Percentiles rank a stretch among this genome's conserved stretches.
Evolutionary conservation across 2,888 invertebrate genomes (phyloP).

Genomic region (Cephus nigrinus): DNA sequence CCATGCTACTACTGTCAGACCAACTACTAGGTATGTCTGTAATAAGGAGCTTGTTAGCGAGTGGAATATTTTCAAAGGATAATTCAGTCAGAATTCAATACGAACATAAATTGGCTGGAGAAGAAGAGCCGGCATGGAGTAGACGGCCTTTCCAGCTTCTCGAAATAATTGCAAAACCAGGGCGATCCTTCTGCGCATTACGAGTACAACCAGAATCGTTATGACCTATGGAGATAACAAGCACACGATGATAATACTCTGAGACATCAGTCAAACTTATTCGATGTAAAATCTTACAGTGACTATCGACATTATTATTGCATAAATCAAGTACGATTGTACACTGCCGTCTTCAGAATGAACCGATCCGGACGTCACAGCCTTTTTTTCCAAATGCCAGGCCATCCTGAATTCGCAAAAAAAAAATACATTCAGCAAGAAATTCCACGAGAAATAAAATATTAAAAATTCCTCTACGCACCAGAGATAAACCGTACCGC

Average conservation of each 20-base stretch:
- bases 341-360: constrained; percentile 53
- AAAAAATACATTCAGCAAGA: constrained; percentile 1
- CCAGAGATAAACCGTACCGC: constrained; percentile 73
- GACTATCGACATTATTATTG: constrained; percentile 72
- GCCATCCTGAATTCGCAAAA: constrained; percentile 56
- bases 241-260: not conserved
- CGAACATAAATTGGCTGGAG: constrained; percentile 73
- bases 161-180: constrained; percentile 74
- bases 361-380: constrained; percentile 37
- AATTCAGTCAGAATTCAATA: constrained; percentile 7
- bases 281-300: constrained; percentile 64
- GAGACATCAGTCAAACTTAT: not conserved
- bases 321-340: constrained; percentile 68
- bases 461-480: constrained; percentile 48
- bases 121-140: constrained; percentile 72
- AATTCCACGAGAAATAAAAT: not conserved
- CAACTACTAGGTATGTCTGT: constrained; percentile 71
- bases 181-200: constrained; percentile 73
- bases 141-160: constrained; percentile 76
- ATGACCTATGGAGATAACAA: constrained; percentile 50
- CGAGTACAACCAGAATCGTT: constrained; percentile 70
- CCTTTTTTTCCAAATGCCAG: constrained; percentile 63
- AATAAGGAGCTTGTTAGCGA: constrained; percentile 30
- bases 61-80: no score
- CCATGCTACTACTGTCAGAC: constrained; percentile 70